Evolutionary conservation across 1,140 invertebrate species (phyloP), one percentile per base, ranked within the genome.

Genomic region (Venturia canescens): DNA sequence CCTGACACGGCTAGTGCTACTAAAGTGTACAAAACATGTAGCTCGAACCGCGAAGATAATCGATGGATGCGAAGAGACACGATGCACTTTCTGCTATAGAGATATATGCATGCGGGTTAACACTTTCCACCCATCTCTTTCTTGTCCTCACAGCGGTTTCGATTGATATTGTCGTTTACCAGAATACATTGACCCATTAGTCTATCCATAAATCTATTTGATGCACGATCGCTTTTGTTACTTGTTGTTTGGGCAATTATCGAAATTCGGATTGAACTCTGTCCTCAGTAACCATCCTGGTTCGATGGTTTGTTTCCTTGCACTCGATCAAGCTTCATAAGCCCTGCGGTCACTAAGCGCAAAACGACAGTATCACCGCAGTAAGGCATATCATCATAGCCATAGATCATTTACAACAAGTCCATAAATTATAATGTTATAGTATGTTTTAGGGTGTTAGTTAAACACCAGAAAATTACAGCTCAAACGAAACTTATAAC

Each of bases 131-230:
- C 50, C n/a, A 3, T 53, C 50, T 53, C 50, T 53, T 21, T 53
- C 50, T 18, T 15, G 3, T 53, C 15, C 50, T 21, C 57, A 23
- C 57, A 5, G 57, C 23, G 57, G 57, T 9, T 63, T 57, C 50
- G 72, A 57, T 13, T 76, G 72, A 76, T 76, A 63, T 63, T 15
- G 72, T 57, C 23, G 16, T 57, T 57, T 21, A 76, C 16, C 69
- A 44, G 16, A 71, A 38, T 34, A 71, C 69, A 63, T 63, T 63
- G 1, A 26, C 57, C 57, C 69, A 44, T 31, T 34, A 71, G 29
- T 71, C 34, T 21, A 15, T 71, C 34, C 34, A 71, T 44, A 34
- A 34, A 71, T 71, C 69, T 18, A 71, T 34, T 2, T 71, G 34
- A 6, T 21, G n/a, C 31, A 18, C 15, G 7, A 23, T 18, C 18